Evolutionary conservation across 1,140 invertebrate species (phyloP).

Genomic region (Drosophila bifasciata): DNA sequence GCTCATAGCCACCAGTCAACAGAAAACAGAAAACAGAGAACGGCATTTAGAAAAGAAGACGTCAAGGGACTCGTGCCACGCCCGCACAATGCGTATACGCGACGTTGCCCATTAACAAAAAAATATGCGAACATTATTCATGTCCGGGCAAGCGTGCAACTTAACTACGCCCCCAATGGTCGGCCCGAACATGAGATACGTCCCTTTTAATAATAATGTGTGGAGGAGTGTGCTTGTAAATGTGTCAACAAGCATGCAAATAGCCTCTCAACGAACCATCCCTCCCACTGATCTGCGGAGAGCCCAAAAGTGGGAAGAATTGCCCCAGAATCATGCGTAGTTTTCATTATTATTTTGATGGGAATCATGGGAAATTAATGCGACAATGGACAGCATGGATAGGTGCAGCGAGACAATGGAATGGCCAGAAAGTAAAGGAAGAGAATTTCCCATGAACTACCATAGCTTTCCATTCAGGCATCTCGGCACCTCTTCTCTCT

Average conservation of each 20-base stretch:
- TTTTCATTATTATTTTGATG: constrained; percentile 37
- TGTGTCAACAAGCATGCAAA: constrained; percentile 48
- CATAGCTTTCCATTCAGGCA: no score
- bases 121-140: constrained; percentile 72
- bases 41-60: constrained; percentile 33
- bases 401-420: constrained; percentile 6
- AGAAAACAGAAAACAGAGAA: constrained; percentile 14
- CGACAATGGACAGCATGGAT: constrained; percentile 16
- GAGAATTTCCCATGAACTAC: background rate
- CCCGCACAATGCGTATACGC: constrained; percentile 68
- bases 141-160: constrained; percentile 68
- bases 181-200: background rate
- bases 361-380: constrained; percentile 62
- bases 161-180: constrained; percentile 29
- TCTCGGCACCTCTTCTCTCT: no score
- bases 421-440: background rate
- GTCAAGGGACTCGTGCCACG: constrained; percentile 18
- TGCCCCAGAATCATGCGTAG: constrained; percentile 1
- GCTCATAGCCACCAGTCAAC: constrained; percentile 1
- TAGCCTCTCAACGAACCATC: constrained; percentile 17
- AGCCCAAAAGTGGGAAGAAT: constrained; percentile 46
- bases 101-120: constrained; percentile 65
- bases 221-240: constrained; percentile 59
- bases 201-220: constrained; percentile 15
- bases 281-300: constrained; percentile 6